Base-by-base conservation (phyloP, 2,113 vertebrate species). In the Ia io region DNA sequence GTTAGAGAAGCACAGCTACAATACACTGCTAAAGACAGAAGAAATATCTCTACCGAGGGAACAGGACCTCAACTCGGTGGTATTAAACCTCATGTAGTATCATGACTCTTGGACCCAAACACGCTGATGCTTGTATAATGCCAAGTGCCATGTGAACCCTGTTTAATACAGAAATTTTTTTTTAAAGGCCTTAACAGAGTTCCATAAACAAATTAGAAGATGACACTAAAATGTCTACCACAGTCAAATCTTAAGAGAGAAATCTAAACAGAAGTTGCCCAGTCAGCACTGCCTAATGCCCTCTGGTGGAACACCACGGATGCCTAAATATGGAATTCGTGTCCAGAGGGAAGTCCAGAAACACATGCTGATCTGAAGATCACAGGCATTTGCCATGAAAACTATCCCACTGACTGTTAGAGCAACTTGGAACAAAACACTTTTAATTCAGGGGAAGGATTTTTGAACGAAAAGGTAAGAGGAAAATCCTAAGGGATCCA, bases 141-240 rank as follows among this genome's bases (percentile, higher is more conserved):
- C 17, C 51, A 79, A 87, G 22, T 30, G 44, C 30, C 11, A 49
- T 0, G 1, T 13, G 17, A 84, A 70, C 37, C 32, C 23, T 82
- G 30, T 59, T 70, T 88, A 30, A 73, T 1, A 65, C 1, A 76
- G 30, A 56, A 13, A 14, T 7, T 28, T 65, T 63, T 63, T 77
- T 56, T 44, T 2, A 61, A 90, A 71, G 9, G 32, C 87, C 47
- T 56, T 69, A 47, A 88, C 30, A 56, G 53, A 84, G 44, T 44
- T 92, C 87, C 42, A 87, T 28, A 79, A 85, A 80, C n/a, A 86
- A 73, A 91, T n/a, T 49, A 78, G 42, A 84, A 92, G 70, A 88
- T 83, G 92, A 76, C 59, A 74, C 32, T 89, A 71, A 76, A 63
- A 71, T 4, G n/a, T 93, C 40, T 53, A 82, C 32, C 42, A 69